Evolutionary conservation across 2,888 invertebrate genomes (phyloP), one percentile per base, ranked within the genome.

Genomic region (Ischnus inquisitorius): DNA sequence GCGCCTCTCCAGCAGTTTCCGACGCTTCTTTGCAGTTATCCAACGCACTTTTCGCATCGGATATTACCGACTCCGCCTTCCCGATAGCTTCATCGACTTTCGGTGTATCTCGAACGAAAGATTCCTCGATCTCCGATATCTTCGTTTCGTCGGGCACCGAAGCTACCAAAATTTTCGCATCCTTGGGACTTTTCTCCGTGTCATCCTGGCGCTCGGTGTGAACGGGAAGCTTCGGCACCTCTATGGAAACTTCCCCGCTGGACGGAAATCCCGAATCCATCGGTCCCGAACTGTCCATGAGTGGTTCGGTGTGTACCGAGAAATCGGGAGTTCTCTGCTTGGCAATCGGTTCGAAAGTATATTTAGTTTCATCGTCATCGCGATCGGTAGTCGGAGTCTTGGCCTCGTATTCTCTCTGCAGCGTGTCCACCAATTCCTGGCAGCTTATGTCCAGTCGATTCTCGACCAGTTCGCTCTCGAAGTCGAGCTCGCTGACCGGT

Each of bases 381-480:
- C 64, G 87, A 62, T 91, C 91, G 1, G 91, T 90, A 0, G 92
- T 93, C 2, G 92, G 92, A 2, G 92, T 92, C 75, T 92, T 93
- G 0, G 91, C 91, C 22, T 93, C 92, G 41, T 92, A 90, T 71
- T 93, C 93, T 16, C 91, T 88, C 48, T 93, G 91, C 54, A 93
- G 78, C 0, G 92, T 91, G n/a, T 91, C 93, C 2, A 93, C 89
- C 34, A 93, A 83, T 74, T 93, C 93, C 79, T 93, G 93, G 67
- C 93, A 93, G 79, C 92, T 93, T 5, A 93, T 75, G 19, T 93
- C 93, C 72, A 93, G 82, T 67, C 91, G 90, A 69, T 93, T 89
- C 75, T 93, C 93, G n/a, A 93, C 91, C 54, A 93, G 51, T 76
- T 93, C 92, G 65, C 84, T 90, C 39, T 93, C 93, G 3, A 92